A percentile compares a stretch with the other conserved stretches of the same genome.
Evolutionary conservation across 2,113 vertebrate genomes (phyloP).

Genomic region (Hippocampus abdominalis): DNA sequence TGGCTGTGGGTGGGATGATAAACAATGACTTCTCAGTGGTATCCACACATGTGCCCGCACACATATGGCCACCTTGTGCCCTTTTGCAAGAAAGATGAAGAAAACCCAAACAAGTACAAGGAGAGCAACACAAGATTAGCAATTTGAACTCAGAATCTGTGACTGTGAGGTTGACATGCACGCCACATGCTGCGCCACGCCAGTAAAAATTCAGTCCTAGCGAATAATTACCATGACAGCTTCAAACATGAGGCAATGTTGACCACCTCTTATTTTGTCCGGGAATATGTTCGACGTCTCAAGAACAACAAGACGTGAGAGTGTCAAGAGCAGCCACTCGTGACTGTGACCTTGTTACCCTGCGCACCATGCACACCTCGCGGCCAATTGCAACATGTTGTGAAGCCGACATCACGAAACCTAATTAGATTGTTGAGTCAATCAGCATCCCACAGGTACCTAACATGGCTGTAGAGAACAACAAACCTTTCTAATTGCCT

Average conservation of each 20-base stretch:
- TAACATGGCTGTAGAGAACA: slow-evolving; percentile 64
- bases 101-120: too few relatives aligned
- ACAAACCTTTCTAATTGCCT: slow-evolving; percentile 71
- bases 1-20: too few relatives aligned
- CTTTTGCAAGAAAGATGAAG: too few relatives aligned
- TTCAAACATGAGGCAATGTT: background rate
- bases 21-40: too few relatives aligned
- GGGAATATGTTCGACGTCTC: slow-evolving; percentile 5
- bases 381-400: slow-evolving; percentile 42
- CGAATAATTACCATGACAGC: background rate
- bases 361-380: slow-evolving; percentile 12
- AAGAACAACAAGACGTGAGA: background rate
- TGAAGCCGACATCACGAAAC: slow-evolving; percentile 52
- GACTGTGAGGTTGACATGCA: background rate
- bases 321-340: slow-evolving; percentile 18
- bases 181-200: background rate
- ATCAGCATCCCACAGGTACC: slow-evolving; percentile 70
- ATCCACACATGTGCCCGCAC: too few relatives aligned
- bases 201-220: background rate
- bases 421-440: slow-evolving; percentile 73
- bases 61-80: too few relatives aligned
- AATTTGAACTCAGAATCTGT: background rate
- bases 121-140: too few relatives aligned
- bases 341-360: slow-evolving; percentile 29
- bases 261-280: slow-evolving; percentile 1